Percentiles rank a stretch among this genome's conserved stretches.
Conservation (phyloP, 2,888 invertebrate species). For the Ceraclea dissimilis region DNA sequence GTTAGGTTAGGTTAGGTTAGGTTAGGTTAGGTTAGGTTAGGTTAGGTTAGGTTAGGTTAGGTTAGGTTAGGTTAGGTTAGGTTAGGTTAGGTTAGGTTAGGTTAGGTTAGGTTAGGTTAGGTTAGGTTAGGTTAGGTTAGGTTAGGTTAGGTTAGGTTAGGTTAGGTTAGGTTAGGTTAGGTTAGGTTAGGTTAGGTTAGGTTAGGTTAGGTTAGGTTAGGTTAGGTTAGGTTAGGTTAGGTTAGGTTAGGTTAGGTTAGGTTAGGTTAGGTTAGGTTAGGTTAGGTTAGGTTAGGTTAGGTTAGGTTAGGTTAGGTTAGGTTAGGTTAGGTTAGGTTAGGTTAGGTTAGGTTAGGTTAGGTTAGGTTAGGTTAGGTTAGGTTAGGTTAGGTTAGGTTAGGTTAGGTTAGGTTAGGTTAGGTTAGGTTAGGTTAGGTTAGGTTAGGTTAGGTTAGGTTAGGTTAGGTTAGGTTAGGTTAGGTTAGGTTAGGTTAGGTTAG, state of each 20-base stretch:
- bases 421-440: constrained; percentile 3
- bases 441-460: constrained; percentile 3
- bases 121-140: constrained; percentile 3
- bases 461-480: constrained; percentile 3
- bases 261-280: constrained; percentile 3
- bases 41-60: no score
- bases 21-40: no score
- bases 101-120: neutral
- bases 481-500: constrained; percentile 3
- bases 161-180: constrained; percentile 3
- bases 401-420: constrained; percentile 3
- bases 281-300: constrained; percentile 3
- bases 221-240: constrained; percentile 3
- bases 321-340: constrained; percentile 3
- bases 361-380: constrained; percentile 3
- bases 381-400: constrained; percentile 3
- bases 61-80: no score
- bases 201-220: constrained; percentile 3
- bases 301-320: constrained; percentile 3
- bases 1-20: no score
- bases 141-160: constrained; percentile 3
- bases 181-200: constrained; percentile 3
- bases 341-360: constrained; percentile 3
- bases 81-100: no score
- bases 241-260: constrained; percentile 3